Conservation (phyloP, 2,113 vertebrate genomes). For the Camelus dromedarius region DNA sequence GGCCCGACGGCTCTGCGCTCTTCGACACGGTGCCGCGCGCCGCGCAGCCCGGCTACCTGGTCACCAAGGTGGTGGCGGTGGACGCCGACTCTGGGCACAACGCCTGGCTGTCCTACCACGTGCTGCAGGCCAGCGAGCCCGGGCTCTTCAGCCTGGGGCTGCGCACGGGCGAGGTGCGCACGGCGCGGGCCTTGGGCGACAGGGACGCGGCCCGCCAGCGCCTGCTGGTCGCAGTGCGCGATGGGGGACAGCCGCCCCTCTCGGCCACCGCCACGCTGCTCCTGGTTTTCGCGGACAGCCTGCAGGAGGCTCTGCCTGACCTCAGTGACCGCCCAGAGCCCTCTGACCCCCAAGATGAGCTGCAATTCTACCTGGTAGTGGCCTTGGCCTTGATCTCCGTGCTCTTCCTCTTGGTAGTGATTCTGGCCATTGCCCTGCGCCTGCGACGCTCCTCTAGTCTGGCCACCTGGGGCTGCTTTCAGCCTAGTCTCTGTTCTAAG, state of each 20-base stretch:
- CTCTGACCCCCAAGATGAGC: constrained; percentile 37
- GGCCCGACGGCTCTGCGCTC: too few relatives aligned
- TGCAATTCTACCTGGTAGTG: constrained; percentile 81
- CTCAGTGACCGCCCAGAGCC: rapidly evolving
- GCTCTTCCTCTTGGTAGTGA: constrained; percentile 76
- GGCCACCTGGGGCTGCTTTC: constrained; percentile 56
- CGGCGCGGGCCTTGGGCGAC: neutral
- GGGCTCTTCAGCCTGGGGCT: constrained; percentile 63
- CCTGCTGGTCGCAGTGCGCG: constrained; percentile 71
- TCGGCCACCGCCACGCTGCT: constrained; percentile 38
- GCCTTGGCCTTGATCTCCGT: constrained; percentile 74
- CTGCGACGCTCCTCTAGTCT: constrained; percentile 59
- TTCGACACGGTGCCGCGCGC: neutral
- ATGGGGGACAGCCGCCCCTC: constrained; percentile 69
- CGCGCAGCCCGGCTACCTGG: constrained; percentile 76
- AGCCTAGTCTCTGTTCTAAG: constrained; percentile 47
- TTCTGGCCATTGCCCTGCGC: constrained; percentile 63
- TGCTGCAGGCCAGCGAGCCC: constrained; percentile 64
- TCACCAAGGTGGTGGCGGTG: constrained; percentile 84
- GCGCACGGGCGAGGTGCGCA: constrained; percentile 59
- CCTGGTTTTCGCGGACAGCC: constrained; percentile 22
- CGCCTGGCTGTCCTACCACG: constrained; percentile 62
- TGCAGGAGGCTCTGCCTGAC: constrained; percentile 53
- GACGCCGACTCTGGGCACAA: constrained; percentile 72
- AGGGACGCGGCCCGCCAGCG: constrained; percentile 53